Conservation (phyloP, 2,888 invertebrate genomes). For the Camponotus fellah region DNA sequence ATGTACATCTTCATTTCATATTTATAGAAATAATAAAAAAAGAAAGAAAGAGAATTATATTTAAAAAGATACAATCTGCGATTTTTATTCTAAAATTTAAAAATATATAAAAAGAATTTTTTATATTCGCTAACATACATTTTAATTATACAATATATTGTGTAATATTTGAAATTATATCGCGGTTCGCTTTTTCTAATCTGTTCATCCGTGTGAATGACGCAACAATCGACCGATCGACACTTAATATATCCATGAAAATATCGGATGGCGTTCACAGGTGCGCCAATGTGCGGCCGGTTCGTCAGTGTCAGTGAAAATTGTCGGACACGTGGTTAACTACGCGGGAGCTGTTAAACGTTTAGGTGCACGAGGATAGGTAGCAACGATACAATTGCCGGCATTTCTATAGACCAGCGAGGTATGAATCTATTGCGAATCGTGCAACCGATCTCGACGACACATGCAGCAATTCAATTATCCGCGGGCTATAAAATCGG, state of each 20-base stretch:
- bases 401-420: constrained; percentile 26
- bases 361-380: constrained; percentile 39
- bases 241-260: constrained; percentile 72
- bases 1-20: neutral
- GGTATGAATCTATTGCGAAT: constrained; percentile 49
- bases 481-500: constrained; percentile 20
- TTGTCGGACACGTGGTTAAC: constrained; percentile 75
- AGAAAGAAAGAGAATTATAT: neutral
- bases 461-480: constrained; percentile 37
- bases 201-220: constrained; percentile 6
- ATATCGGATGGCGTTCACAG: constrained; percentile 81
- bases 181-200: constrained; percentile 12
- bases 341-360: constrained; percentile 49
- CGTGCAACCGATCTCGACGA: constrained; percentile 13
- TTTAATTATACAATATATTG: neutral
- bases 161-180: neutral
- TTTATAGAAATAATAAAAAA: neutral
- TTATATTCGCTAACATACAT: neutral
- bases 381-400: constrained; percentile 39
- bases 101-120: neutral
- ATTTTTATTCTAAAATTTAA: constrained; percentile 6
- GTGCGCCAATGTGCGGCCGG: constrained; percentile 80
- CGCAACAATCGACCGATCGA: constrained; percentile 69
- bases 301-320: constrained; percentile 80
- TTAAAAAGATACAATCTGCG: neutral